Base-by-base conservation (phyloP, 64 coral and sea anemone species). In the Montipora cactus region DNA sequence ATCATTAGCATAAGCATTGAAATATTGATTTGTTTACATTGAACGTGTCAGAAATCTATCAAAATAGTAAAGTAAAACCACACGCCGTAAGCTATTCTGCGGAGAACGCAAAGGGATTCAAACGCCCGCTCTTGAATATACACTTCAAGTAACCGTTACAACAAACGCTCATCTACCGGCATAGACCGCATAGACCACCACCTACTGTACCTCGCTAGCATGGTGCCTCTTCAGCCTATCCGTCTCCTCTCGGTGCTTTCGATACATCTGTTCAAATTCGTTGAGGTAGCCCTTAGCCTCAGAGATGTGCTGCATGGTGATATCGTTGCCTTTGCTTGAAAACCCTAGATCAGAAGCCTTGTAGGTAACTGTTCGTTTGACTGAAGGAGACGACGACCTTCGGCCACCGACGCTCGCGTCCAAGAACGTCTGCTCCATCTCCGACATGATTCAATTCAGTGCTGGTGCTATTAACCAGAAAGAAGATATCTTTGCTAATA, bases 211-310 rank as follows among this genome's bases (percentile, higher is more conserved):
- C 82, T 86, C 82, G 8, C 82, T 86, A 2, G 82, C 64, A 72
- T 86, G 82, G 10, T 86, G 64, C 12, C 82, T 69, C 66, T 86
- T 86, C 19, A 86, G 46, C 16, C 64, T 51, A 11, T 86, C 67
- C 4, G 71, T 86, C 66, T 86, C 82, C 8, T 16, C 66, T 3
- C 82, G 37, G 46, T 86, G 82, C 19, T 86, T 86, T 1, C 82
- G 82, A n/a, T 86, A 86, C 82, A 86, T 86, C 47, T 86, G 82
- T 45, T 86, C 82, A 86, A 86, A 86, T 49, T 86, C 82, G 71
- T 86, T 86, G 82, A 86, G 82, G 62, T 86, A 86, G 47, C 82
- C 46, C 23, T 86, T 86, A 4, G 82, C 82, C 14, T 86, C 82
- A 18, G 82, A 86, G 28, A 86, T 86, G 46, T 86, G 82, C 47